Base-by-base conservation (phyloP, 53 echinoderm and acorn worm species). In the Antedon mediterranea region DNA sequence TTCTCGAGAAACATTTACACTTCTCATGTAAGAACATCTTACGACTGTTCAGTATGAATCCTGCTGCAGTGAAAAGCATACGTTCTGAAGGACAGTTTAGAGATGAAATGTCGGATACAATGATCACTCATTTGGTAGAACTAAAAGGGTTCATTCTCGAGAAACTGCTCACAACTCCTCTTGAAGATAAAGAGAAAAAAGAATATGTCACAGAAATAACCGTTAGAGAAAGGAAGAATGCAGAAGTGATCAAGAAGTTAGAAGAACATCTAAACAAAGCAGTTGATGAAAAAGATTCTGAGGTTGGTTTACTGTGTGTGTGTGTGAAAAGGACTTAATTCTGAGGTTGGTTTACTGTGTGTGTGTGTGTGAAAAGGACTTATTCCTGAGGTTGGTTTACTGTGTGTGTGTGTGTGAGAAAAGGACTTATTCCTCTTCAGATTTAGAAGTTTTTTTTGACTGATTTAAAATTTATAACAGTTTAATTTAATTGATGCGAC, bases 151-250 rank as follows among this genome's bases (percentile, higher is more conserved):
- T 97, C 28, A 92, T 88, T 75, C 73, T 97, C 82, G 92, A 89
- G 78, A 88, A 91, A 75, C 78, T 97, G 71, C 81, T 91, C 33
- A 92, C 97, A 14, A 97, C 97, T 1, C 97, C 97, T 11, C 80
- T 97, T 31, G 97, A 97, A 79, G 97, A 97, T 71, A 89, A 97
- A 70, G 87, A 92, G 71, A 97, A 97, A 78, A 91, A 84, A 13
- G 90, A 97, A 44, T 97, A 97, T 78, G 81, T 97, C 71, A 78
- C 71, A 72, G 86, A 92, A 80, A 97, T 97, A 33, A 89, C 91
- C 27, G 87, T 97, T 70, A 72, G 97, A 27, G 97, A 97, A 84
- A 87, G 85, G 41, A 97, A 97, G 75, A 97, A 97, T 78, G 87
- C 92, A 31, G 82, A 86, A 79, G 89, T 97, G 37, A 97, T 97